A percentile compares a stretch with the other conserved stretches of the same genome.
Conservation (phyloP, 2,888 invertebrate genomes). For the Spodoptera exigua region DNA sequence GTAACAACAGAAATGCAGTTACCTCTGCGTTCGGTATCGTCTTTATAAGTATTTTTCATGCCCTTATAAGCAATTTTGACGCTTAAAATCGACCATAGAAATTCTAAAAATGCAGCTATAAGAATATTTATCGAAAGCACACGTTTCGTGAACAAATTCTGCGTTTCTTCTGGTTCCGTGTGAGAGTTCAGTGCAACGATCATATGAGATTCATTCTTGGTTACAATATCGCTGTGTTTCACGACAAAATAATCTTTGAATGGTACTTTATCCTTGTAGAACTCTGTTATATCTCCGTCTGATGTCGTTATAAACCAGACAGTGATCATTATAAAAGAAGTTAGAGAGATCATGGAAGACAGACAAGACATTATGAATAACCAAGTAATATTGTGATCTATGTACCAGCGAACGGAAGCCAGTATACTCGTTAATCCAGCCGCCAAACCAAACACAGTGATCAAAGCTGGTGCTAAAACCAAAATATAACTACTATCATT, state of each 20-base stretch:
- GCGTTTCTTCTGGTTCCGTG: constrained; percentile 62
- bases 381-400: constrained; percentile 91
- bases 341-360: constrained; percentile 85
- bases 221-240: constrained; percentile 76
- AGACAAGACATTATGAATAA: constrained; percentile 89
- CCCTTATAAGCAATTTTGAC: constrained; percentile 90
- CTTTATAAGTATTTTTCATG: constrained; percentile 90
- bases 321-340: constrained; percentile 79
- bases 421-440: constrained; percentile 88
- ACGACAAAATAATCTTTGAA: constrained; percentile 78
- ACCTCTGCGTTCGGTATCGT: constrained; percentile 84
- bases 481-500: constrained; percentile 68
- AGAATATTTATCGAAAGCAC: constrained; percentile 90
- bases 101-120: constrained; percentile 88
- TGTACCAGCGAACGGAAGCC: constrained; percentile 91
- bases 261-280: constrained; percentile 81
- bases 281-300: constrained; percentile 76
- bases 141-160: constrained; percentile 78
- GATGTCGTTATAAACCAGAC: constrained; percentile 80
- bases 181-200: constrained; percentile 72
- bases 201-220: constrained; percentile 80
- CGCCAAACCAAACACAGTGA: constrained; percentile 85
- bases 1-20: constrained; percentile 88
- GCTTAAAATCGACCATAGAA: constrained; percentile 90
- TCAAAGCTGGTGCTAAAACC: constrained; percentile 84